These are phyloP conservation scores for Drosophila birchii DNA, from an alignment of 2,888 invertebrate species.

Conservation along the genomic window DNA sequence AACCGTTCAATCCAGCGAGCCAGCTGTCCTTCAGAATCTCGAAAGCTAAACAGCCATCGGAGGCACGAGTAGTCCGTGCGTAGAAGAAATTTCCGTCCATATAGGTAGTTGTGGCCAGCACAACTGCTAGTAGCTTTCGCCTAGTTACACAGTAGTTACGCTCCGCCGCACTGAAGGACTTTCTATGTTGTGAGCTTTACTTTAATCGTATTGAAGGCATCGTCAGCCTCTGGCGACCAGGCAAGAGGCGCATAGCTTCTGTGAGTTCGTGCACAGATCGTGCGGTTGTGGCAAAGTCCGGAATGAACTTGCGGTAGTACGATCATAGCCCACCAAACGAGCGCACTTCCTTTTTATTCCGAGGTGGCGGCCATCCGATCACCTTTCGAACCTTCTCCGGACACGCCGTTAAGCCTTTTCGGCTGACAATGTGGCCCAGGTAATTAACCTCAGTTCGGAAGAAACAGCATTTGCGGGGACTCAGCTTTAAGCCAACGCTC, in stretches of 20 bases:
- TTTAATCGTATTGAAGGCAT: neutral
- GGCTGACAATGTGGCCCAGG: too few species aligned
- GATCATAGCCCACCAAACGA: neutral
- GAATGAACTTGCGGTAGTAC: neutral
- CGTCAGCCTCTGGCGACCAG: neutral
- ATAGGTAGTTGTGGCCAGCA: too few species aligned
- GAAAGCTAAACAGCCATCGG: too few species aligned
- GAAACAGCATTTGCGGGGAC: too few species aligned
- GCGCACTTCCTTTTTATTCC: neutral
- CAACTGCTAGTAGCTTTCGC: neutral
- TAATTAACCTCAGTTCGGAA: too few species aligned
- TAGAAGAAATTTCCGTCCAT: too few species aligned
- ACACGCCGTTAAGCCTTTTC: too few species aligned
- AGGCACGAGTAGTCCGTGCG: too few species aligned
- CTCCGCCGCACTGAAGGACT: neutral
- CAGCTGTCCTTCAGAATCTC: too few species aligned
- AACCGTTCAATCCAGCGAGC: too few species aligned
- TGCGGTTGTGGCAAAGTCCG: neutral
- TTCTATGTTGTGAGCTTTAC: neutral
- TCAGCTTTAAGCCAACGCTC: too few species aligned
- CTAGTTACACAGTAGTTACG: slow-evolving; percentile 13
- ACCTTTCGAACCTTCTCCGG: neutral
- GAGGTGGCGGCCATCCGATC: neutral
- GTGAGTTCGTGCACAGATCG: neutral
- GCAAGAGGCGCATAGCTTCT: neutral